These are phyloP conservation scores for Ryuthela nishihirai DNA, from an alignment of 2,888 invertebrate genomes.

Conservation along the genomic window DNA sequence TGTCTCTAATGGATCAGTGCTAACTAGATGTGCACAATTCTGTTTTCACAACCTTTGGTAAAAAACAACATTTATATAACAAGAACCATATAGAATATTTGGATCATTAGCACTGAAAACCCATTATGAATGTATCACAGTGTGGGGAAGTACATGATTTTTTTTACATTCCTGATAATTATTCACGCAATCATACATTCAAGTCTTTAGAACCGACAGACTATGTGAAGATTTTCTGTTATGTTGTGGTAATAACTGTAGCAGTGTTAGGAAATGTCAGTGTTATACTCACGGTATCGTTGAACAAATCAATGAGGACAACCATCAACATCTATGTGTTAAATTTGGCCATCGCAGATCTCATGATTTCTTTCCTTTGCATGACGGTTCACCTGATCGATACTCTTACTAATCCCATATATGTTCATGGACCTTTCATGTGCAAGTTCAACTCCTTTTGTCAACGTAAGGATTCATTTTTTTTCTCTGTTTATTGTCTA, in stretches of 20 bases:
- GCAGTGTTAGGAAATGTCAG: constrained; percentile 44
- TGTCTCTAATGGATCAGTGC: too few relatives aligned
- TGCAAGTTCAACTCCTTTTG: constrained; percentile 46
- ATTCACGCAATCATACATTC: too few relatives aligned
- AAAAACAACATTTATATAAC: too few relatives aligned
- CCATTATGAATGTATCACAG: too few relatives aligned
- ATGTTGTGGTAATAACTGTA: constrained; percentile 43
- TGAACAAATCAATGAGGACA: constrained; percentile 44
- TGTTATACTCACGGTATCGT: constrained; percentile 44
- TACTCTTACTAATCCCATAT: constrained; percentile 43
- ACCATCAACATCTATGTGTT: constrained; percentile 46
- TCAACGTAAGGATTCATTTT: constrained; percentile 46
- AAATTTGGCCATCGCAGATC: constrained; percentile 46
- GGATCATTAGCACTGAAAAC: too few relatives aligned
- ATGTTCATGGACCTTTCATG: constrained; percentile 44
- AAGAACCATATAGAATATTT: too few relatives aligned
- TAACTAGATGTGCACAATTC: too few relatives aligned
- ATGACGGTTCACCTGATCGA: constrained; percentile 46
- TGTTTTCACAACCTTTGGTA: too few relatives aligned
- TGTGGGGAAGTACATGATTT: too few relatives aligned
- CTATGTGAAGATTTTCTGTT: constrained; percentile 41
- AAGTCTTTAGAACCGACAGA: constrained; percentile 13
- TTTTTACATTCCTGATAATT: too few relatives aligned
- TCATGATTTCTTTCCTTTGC: constrained; percentile 46
- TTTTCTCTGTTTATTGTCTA: too few relatives aligned